Evolutionary conservation across 2,113 vertebrate species (phyloP).

Genomic region (Psophia crepitans): DNA sequence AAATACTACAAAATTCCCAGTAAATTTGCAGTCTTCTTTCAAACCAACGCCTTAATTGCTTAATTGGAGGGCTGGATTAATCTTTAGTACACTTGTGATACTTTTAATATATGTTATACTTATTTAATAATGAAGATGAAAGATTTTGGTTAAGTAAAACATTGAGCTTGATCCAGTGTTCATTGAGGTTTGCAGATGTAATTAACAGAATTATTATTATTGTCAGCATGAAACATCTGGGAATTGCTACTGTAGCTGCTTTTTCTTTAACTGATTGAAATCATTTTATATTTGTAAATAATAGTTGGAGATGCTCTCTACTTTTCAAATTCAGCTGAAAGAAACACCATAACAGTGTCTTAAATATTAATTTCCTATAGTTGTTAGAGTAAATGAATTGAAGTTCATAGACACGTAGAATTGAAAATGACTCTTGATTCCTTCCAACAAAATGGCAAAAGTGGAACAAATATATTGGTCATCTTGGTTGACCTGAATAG

Average conservation of each 20-base stretch:
- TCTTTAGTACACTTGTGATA: background rate
- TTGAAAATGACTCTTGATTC: background rate
- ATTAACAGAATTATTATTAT: background rate
- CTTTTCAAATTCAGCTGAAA: background rate
- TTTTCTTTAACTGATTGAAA: background rate
- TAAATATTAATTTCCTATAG: background rate
- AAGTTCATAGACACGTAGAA: background rate
- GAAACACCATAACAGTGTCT: background rate
- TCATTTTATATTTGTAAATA: background rate
- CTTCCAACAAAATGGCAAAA: background rate
- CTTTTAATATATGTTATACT: background rate
- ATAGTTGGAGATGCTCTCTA: background rate
- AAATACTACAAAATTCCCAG: background rate
- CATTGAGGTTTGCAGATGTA: background rate
- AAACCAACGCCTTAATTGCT: background rate
- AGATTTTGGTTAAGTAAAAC: background rate
- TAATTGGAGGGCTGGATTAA: background rate
- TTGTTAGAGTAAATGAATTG: background rate
- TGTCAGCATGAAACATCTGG: background rate
- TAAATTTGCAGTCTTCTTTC: background rate
- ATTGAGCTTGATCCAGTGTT: background rate
- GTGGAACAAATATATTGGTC: background rate
- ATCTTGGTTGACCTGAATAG: background rate
- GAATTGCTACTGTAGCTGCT: background rate
- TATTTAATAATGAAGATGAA: background rate